phyloP scores from a whole-genome alignment of 2,888 invertebrate species.

The Cheilosia variabilis region DNA sequence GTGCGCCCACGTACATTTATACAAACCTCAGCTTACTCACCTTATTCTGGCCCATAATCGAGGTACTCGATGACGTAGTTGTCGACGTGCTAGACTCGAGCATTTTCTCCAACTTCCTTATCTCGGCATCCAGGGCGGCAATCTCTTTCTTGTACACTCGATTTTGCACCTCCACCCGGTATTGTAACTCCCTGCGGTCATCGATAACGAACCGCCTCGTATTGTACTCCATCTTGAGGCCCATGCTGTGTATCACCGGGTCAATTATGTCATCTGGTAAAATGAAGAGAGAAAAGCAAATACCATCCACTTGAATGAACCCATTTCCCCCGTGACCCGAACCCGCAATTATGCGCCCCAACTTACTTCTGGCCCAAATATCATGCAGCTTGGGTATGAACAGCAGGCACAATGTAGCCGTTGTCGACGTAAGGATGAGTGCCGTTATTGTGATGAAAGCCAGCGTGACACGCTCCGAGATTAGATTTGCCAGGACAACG shows the following conservation, averaged over 20 bases:
- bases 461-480: conserved; percentile 91
- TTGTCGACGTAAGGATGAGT: conserved; percentile 93
- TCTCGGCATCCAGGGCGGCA: conserved; percentile 90
- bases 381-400: conserved; percentile 94
- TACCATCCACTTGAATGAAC: conserved; percentile 15
- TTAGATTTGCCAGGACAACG: conserved; percentile 94
- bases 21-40: conserved; percentile 67
- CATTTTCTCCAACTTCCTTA: conserved; percentile 89
- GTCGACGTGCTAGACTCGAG: conserved; percentile 86
- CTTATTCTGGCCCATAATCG: conserved; percentile 80
- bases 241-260: conserved; percentile 94
- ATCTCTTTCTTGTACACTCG: conserved; percentile 94
- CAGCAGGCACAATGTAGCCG: conserved; percentile 92
- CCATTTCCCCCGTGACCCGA: neutral
- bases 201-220: conserved; percentile 93
- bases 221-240: conserved; percentile 94
- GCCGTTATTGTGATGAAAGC: conserved; percentile 93
- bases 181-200: conserved; percentile 92
- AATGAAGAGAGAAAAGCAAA: conserved; percentile 31
- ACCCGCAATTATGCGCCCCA: neutral
- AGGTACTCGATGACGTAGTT: conserved; percentile 84
- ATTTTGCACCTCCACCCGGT: conserved; percentile 95
- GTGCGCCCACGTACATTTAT: neutral
- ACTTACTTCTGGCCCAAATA: conserved; percentile 87
- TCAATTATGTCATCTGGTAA: conserved; percentile 87